Base-by-base conservation (phyloP, 2,113 vertebrate species). In the Todiramphus saurophagus region DNA sequence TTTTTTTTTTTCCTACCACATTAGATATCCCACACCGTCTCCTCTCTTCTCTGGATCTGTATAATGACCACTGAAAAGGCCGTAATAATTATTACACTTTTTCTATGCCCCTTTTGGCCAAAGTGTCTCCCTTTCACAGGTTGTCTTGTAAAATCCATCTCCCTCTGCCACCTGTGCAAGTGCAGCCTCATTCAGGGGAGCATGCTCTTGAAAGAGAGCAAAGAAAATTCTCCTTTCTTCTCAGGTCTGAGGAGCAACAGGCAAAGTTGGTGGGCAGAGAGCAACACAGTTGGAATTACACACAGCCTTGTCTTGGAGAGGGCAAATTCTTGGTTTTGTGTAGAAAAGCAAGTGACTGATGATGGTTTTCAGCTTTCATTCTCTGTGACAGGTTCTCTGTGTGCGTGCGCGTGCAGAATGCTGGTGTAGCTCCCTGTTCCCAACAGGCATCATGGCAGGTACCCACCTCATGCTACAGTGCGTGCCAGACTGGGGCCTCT, bases 371-470 rank as follows among this genome's bases (percentile, higher is more conserved):
- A 72, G 11, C 5, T 83, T 80, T 56, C 25, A 5, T 10, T 60
- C 18, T 13, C 50, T 33, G 12, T 44, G 25, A 8, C 2, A 2
- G 14, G 13, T 43, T 95, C 31, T 39, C 33, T 5, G 1, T 10
- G 11, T 4, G 3, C 37, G 19, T 23, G 33, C 11, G 3, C 37
- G 19, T 23, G 33, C 11, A 21, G 44, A 69, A 58, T 46, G 28
- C 14, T 70, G 43, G 21, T 44, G 62, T 46, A 73, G 6, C 48
- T 90, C 68, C 12, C 5, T 51, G 7, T 59, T 73, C 59, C 14
- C 20, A 83, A 3, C 0, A 1, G 21, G 18, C 21, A 17, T 55
- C 31, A 5, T 7, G 27, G 16, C 20, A 78, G 0, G 1, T 12
- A 68, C 15, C 35, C 87, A 27, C 24, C 27, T 78, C 39, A n/a